A percentile compares a stretch with the other conserved stretches of the same genome.
phyloP scores from a whole-genome alignment of 2,888 invertebrate species.

The Stenoptilia bipunctidactyla region DNA sequence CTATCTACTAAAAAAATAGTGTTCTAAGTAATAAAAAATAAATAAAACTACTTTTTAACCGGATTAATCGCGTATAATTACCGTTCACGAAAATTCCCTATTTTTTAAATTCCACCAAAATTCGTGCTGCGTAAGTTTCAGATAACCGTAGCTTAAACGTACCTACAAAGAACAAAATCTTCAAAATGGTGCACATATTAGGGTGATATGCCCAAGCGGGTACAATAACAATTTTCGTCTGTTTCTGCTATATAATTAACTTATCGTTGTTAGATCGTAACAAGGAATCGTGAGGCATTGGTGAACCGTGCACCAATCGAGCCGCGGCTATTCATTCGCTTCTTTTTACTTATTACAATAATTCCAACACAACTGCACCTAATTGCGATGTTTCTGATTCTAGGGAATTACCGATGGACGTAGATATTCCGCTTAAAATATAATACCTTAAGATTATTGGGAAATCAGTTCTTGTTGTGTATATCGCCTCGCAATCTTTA shows the following conservation, averaged over 20 bases:
- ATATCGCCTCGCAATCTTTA: slow-evolving; percentile 26
- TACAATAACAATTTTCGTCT: slow-evolving; percentile 42
- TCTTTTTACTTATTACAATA: slow-evolving; percentile 70
- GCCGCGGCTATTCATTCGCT: slow-evolving; percentile 55
- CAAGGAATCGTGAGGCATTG: slow-evolving; percentile 50
- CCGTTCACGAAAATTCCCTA: too few relatives aligned
- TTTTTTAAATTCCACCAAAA: too few relatives aligned
- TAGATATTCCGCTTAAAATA: slow-evolving; percentile 25
- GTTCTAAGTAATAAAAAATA: too few relatives aligned
- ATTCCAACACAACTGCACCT: slow-evolving; percentile 63
- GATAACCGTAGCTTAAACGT: too few relatives aligned
- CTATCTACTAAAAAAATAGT: too few relatives aligned
- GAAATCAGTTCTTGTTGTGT: slow-evolving; percentile 34
- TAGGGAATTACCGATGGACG: slow-evolving; percentile 42
- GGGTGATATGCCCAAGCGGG: not conserved
- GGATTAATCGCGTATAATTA: too few relatives aligned
- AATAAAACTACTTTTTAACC: too few relatives aligned
- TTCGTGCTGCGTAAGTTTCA: too few relatives aligned
- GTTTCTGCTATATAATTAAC: slow-evolving; percentile 50
- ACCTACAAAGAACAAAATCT: slow-evolving; percentile 25
- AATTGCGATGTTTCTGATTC: slow-evolving; percentile 60
- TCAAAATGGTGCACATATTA: slow-evolving; percentile 44
- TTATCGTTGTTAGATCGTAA: slow-evolving; percentile 57
- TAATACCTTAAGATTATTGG: slow-evolving; percentile 28
- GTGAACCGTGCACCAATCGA: slow-evolving; percentile 49